Evolutionary conservation across 2,113 vertebrate species (phyloP).

Genomic region (Heloderma charlesbogerti): DNA sequence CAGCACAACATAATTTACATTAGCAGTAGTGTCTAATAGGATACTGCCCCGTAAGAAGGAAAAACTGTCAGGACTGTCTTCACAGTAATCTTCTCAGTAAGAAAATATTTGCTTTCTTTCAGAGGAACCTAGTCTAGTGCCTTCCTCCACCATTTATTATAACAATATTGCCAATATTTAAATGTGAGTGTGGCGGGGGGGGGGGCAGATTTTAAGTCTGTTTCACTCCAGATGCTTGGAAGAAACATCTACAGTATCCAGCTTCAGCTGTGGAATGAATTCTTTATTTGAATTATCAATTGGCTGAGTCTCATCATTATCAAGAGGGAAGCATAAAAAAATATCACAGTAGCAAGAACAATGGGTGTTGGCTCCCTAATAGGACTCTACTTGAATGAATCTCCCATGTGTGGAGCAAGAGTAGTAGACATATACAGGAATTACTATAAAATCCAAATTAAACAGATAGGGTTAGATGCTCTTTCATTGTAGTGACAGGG

Average conservation of each 20-base stretch:
- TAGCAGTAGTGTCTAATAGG: too few relatives aligned
- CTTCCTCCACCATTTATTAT: neutral
- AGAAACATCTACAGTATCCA: neutral
- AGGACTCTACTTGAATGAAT: neutral
- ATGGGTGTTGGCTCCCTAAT: neutral
- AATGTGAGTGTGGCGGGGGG: too few relatives aligned
- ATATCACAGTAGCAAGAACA: neutral
- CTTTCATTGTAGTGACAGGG: neutral
- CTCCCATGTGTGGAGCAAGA: neutral
- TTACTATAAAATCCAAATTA: neutral
- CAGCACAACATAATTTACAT: too few relatives aligned
- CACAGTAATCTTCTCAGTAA: neutral
- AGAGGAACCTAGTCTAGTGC: neutral
- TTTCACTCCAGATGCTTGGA: neutral
- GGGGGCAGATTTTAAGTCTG: neutral
- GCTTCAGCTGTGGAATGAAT: neutral
- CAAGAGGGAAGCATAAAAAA: neutral
- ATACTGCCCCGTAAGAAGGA: neutral
- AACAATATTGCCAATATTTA: neutral
- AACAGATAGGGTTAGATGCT: neutral
- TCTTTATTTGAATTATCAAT: neutral
- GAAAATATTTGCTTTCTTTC: neutral
- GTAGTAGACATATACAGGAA: neutral
- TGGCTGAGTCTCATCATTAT: neutral
- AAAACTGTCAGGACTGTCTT: neutral